phyloP scores from a whole-genome alignment of 2,797 vertebrate species.

The Heliangelus exortis region DNA sequence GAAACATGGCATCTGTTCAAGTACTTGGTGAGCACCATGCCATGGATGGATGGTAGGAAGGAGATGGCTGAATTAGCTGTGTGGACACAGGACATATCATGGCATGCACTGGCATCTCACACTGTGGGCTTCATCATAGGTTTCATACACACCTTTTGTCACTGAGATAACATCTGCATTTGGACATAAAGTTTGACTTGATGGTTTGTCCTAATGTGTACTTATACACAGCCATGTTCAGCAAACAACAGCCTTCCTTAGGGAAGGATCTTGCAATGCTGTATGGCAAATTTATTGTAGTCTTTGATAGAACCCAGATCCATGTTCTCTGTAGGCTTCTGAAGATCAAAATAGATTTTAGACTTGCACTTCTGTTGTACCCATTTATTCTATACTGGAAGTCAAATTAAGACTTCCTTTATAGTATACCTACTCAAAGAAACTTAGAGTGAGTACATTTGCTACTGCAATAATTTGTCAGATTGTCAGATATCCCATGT shows the following conservation, averaged over 20 bases:
- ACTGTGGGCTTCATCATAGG: rapidly evolving
- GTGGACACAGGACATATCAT: rapidly evolving
- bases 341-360: neutral
- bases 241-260: neutral
- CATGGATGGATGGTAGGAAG: neutral
- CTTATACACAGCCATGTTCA: rapidly evolving
- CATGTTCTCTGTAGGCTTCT: neutral
- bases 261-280: neutral
- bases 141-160: neutral
- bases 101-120: rapidly evolving
- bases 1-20: neutral
- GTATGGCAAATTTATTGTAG: neutral
- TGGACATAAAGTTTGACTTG: neutral
- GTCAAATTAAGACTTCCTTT: neutral
- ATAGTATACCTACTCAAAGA: neutral
- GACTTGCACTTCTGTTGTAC: neutral
- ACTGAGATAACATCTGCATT: neutral
- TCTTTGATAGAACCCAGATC: neutral
- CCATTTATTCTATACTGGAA: neutral
- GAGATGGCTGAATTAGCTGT: neutral
- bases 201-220: neutral
- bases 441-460: neutral
- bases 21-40: neutral
- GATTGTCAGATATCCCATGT: neutral
- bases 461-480: neutral